Conservation (phyloP, 1,140 invertebrate genomes). For the Oryzaephilus surinamensis region DNA sequence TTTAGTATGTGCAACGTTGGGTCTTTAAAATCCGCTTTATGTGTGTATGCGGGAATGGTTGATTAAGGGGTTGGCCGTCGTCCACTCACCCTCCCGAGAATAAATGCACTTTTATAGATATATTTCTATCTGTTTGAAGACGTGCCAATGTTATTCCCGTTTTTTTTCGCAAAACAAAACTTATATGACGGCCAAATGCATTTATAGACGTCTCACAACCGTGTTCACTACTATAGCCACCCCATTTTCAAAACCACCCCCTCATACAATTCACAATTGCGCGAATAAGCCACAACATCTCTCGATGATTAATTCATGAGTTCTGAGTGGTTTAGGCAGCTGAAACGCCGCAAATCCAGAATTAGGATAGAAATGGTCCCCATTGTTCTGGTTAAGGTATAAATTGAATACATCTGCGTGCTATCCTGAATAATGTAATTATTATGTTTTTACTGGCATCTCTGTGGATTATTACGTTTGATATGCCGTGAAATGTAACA, state of each 20-base stretch:
- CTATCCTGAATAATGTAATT: constrained; percentile 14
- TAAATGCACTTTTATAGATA: constrained; percentile 17
- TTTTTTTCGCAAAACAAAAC: no score
- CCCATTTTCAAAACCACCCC: constrained; percentile 3
- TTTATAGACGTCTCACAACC: no score
- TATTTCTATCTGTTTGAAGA: constrained; percentile 28
- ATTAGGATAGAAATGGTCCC: constrained; percentile 28
- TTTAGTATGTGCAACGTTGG: constrained; percentile 8
- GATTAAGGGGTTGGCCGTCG: constrained; percentile 1
- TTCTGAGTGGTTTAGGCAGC: constrained; percentile 27
- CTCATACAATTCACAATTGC: constrained; percentile 16
- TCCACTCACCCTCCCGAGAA: constrained; percentile 7
- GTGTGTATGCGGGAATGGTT: constrained; percentile 3
- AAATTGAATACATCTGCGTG: constrained; percentile 22
- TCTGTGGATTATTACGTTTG: no score
- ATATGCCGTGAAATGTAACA: no score
- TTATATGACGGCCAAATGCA: no score
- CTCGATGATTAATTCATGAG: constrained; percentile 33
- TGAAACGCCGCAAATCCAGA: constrained; percentile 29
- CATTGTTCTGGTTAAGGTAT: constrained; percentile 23
- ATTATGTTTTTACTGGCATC: no score
- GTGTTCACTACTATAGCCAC: no score
- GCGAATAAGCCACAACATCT: constrained; percentile 30
- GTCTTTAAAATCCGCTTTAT: constrained; percentile 10
- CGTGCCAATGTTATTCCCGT: constrained; percentile 20